phyloP scores from a whole-genome alignment of 2,888 invertebrate genomes.

The Noctua fimbriata region DNA sequence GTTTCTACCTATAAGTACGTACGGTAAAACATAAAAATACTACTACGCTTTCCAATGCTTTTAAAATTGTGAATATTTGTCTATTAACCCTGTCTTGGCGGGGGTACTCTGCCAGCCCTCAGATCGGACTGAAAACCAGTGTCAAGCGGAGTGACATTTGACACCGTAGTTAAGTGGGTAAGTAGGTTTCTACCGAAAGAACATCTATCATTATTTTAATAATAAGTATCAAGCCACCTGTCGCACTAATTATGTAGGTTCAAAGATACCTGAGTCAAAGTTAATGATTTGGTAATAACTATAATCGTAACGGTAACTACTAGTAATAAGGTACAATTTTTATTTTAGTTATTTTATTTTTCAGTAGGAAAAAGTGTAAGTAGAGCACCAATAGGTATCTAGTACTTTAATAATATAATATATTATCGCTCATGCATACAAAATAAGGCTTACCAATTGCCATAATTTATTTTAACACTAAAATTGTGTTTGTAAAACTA shows the following conservation, averaged over 20 bases:
- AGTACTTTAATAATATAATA: not conserved
- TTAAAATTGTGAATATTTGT: not conserved
- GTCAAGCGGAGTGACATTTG: not conserved
- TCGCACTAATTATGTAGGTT: not conserved
- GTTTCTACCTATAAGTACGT: too few species aligned
- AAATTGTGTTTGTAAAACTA: not conserved
- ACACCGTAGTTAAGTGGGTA: not conserved
- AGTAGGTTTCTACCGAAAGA: not conserved
- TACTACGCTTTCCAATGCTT: not conserved
- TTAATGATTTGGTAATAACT: constrained; percentile 19
- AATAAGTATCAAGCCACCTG: not conserved
- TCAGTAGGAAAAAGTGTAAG: not conserved
- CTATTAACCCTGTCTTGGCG: not conserved
- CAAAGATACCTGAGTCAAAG: constrained; percentile 1
- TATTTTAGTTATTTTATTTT: not conserved
- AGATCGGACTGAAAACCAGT: not conserved
- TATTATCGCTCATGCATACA: not conserved
- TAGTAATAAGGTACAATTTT: not conserved
- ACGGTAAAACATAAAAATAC: not conserved
- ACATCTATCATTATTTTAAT: constrained; percentile 5
- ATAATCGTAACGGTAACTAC: not conserved
- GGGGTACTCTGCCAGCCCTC: not conserved
- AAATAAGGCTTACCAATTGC: not conserved
- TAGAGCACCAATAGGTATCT: not conserved
- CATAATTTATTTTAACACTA: not conserved